A percentile compares a stretch with the other conserved stretches of the same genome.
Conservation (phyloP, 2,888 invertebrate genomes). For the Leptopilina syphax region DNA sequence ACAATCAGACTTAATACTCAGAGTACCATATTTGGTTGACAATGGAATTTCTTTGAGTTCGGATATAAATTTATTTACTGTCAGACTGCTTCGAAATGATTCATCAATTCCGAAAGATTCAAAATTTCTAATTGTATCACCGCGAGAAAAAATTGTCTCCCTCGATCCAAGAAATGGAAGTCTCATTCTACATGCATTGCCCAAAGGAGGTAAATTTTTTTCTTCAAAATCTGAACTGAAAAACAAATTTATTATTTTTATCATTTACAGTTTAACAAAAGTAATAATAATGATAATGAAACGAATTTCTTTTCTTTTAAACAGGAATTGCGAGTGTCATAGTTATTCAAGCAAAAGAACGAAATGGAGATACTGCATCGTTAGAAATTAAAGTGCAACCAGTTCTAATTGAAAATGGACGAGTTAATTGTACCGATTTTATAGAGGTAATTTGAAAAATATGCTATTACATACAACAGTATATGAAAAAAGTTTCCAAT, state of each 20-base stretch:
- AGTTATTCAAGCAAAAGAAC: constrained; percentile 49
- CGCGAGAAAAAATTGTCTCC: constrained; percentile 57
- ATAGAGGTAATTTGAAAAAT: constrained; percentile 63
- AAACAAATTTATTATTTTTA: neutral
- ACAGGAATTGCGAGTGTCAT: constrained; percentile 53
- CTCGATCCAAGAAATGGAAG: constrained; percentile 56
- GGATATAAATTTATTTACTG: constrained; percentile 61
- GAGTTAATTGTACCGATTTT: constrained; percentile 68
- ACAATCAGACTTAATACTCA: constrained; percentile 69
- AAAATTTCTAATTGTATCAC: constrained; percentile 62
- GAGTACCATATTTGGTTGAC: constrained; percentile 63
- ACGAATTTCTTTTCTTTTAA: constrained; percentile 25
- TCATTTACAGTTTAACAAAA: neutral
- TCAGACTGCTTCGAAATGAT: constrained; percentile 68
- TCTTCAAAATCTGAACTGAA: neutral
- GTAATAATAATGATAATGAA: neutral
- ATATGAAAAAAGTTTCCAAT: neutral
- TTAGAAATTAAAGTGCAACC: constrained; percentile 67
- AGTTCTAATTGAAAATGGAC: constrained; percentile 55
- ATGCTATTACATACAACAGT: no score
- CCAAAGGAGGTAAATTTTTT: constrained; percentile 50
- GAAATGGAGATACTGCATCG: constrained; percentile 62
- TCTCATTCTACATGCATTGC: constrained; percentile 58
- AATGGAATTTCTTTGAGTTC: constrained; percentile 55
- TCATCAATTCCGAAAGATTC: constrained; percentile 59